Conservation (phyloP, 2,888 invertebrate genomes). For the Tenthredo mesomela region DNA sequence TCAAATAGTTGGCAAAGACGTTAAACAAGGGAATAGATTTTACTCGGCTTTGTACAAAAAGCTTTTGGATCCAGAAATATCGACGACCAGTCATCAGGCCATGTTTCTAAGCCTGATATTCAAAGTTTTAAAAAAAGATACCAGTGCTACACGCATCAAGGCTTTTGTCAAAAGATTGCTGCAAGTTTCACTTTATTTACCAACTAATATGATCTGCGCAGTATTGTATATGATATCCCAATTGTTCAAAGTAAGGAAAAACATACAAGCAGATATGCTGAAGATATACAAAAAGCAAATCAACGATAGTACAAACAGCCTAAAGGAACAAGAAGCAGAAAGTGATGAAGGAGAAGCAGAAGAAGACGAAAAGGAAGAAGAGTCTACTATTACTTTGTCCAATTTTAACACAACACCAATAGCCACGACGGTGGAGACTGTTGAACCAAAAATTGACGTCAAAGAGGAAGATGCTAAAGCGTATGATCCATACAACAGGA, state of each 20-base stretch:
- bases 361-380: slow-evolving; percentile 61
- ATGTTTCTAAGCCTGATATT: slow-evolving; percentile 93
- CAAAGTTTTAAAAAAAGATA: slow-evolving; percentile 91
- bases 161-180: slow-evolving; percentile 93
- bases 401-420: slow-evolving; percentile 61
- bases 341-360: slow-evolving; percentile 59
- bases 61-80: slow-evolving; percentile 87
- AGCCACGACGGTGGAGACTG: slow-evolving; percentile 46
- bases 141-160: slow-evolving; percentile 84
- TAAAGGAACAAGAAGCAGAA: slow-evolving; percentile 60
- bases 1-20: slow-evolving; percentile 74
- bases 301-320: slow-evolving; percentile 53
- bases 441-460: slow-evolving; percentile 5
- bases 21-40: slow-evolving; percentile 80
- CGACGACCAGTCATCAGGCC: slow-evolving; percentile 85
- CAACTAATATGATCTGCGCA: slow-evolving; percentile 90
- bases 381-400: slow-evolving; percentile 61
- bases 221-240: slow-evolving; percentile 90
- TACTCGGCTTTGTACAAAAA: slow-evolving; percentile 95
- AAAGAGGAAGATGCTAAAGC: slow-evolving; percentile 69
- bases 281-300: slow-evolving; percentile 24
- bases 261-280: slow-evolving; percentile 16
- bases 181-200: slow-evolving; percentile 86
- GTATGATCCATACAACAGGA: slow-evolving; percentile 87
- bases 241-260: slow-evolving; percentile 63